phyloP scores from a whole-genome alignment of 2,797 vertebrate species.

The Chelidonichthys spinosus region DNA sequence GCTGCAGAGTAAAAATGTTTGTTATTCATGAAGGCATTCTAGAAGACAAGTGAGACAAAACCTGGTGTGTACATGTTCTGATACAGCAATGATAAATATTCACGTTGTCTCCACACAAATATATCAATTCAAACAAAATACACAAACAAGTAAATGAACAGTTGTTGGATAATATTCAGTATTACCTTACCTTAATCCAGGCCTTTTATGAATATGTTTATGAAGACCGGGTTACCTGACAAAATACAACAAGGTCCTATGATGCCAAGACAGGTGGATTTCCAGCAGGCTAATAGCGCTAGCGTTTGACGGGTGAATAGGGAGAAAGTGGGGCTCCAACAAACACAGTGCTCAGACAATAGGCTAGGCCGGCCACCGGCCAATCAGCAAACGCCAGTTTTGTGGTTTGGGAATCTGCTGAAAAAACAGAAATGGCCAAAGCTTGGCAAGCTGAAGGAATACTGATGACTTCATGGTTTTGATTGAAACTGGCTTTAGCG shows the following conservation, averaged over 20 bases:
- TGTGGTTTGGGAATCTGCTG: slow-evolving; percentile 85
- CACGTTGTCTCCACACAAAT: not conserved
- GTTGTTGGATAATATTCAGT: not conserved
- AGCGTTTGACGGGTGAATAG: slow-evolving; percentile 68
- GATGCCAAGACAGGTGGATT: slow-evolving; percentile 73
- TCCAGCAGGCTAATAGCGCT: slow-evolving; percentile 69
- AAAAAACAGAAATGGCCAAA: slow-evolving; percentile 82
- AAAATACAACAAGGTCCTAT: slow-evolving; percentile 72
- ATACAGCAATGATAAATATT: not conserved
- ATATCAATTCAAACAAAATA: not conserved
- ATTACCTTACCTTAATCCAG: slow-evolving; percentile 73
- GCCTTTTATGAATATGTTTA: slow-evolving; percentile 55
- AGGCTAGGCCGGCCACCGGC: slow-evolving; percentile 58
- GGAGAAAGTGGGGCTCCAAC: slow-evolving; percentile 65
- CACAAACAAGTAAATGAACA: slow-evolving; percentile 6
- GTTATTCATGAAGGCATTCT: slow-evolving; percentile 1
- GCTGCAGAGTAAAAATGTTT: not conserved
- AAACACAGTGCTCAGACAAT: slow-evolving; percentile 71
- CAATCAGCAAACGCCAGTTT: slow-evolving; percentile 79
- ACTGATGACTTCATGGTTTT: slow-evolving; percentile 83
- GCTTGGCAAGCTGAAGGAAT: slow-evolving; percentile 75
- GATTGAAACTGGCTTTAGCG: slow-evolving; percentile 78
- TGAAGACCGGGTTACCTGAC: slow-evolving; percentile 63
- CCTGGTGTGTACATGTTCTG: not conserved
- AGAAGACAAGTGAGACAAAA: not conserved